Evolutionary conservation across 2,888 invertebrate genomes (phyloP).

Genomic region (Trichogramma dendrolimi): DNA sequence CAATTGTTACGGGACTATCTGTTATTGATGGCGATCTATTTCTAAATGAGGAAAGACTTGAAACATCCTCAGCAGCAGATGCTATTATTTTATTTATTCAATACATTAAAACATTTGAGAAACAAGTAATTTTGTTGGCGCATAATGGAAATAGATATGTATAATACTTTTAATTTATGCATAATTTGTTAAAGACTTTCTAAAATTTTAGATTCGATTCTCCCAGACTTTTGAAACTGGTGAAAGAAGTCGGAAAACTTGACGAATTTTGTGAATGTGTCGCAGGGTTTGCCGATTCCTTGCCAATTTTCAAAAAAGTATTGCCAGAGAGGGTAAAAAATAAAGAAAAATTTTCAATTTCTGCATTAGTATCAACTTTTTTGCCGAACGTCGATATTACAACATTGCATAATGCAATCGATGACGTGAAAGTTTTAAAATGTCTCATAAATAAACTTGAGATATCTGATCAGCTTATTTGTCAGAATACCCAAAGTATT

Average conservation of each 20-base stretch:
- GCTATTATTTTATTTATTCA: neutral
- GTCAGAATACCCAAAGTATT: neutral
- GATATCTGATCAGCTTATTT: neutral
- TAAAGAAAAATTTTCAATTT: constrained; percentile 4
- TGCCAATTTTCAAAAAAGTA: neutral
- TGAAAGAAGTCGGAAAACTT: neutral
- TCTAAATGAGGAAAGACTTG: neutral
- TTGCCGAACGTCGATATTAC: neutral
- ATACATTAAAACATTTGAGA: neutral
- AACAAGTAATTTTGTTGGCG: neutral
- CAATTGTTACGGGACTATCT: neutral
- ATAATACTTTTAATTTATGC: neutral
- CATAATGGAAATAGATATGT: constrained; percentile 1
- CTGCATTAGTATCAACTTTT: neutral
- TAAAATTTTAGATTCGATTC: neutral
- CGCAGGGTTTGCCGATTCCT: neutral
- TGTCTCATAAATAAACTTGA: neutral
- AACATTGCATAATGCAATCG: constrained; percentile 3
- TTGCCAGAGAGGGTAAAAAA: neutral
- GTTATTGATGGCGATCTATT: constrained; percentile 3
- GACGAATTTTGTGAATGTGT: neutral
- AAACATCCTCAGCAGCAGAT: neutral
- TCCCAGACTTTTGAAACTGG: neutral
- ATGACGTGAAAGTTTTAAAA: constrained; percentile 2
- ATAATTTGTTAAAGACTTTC: neutral